Evolutionary conservation across 2,113 vertebrate genomes (phyloP), one percentile per base, ranked within the genome.

Genomic region (Empidonax alnorum): DNA sequence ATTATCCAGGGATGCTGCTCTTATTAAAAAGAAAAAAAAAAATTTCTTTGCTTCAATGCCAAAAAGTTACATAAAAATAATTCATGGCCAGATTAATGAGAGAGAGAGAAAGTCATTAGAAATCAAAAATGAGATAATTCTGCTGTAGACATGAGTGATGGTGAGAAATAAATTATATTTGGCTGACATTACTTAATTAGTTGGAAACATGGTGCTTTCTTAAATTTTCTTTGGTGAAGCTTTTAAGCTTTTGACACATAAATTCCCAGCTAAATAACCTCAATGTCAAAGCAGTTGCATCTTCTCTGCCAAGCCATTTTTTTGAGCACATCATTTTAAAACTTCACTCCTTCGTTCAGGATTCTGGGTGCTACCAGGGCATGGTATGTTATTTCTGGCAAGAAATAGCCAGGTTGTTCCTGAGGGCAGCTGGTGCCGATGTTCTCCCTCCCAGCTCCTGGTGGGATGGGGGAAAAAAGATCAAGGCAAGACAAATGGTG

Each of bases 131-230:
- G 86, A 95, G 96, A 96, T 96, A 96, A 94, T 97, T 96, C 84
- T 91, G 67, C 89, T 96, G 81, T 93, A 78, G 84, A 95, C 77
- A 88, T 97, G 97, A 98, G 75, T 94, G 94, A 97, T 97, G 89
- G 90, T 74, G 82, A 83, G 94, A 96, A 95, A 94, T 97, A 97
- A 97, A 98, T 97, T 93, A 93, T 87, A 94, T 95, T 92, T 97
- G 96, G 91, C 75, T 97, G 98, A 96, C 97, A 94, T 84, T 46
- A 90, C 72, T 98, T 98, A 98, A 97, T 98, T 98, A 98, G 97
- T 75, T 98, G 96, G 97, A 98, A 98, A 97, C 79, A 90, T 68
- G 67, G 80, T 18, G 13, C 94, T 98, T 97, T 93, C 95, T 96
- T 95, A 97, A 97, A 97, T 95, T 97, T 97, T 96, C 95, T 96